Base-by-base conservation (phyloP, 2,888 invertebrate species). In the Macropis europaea region DNA sequence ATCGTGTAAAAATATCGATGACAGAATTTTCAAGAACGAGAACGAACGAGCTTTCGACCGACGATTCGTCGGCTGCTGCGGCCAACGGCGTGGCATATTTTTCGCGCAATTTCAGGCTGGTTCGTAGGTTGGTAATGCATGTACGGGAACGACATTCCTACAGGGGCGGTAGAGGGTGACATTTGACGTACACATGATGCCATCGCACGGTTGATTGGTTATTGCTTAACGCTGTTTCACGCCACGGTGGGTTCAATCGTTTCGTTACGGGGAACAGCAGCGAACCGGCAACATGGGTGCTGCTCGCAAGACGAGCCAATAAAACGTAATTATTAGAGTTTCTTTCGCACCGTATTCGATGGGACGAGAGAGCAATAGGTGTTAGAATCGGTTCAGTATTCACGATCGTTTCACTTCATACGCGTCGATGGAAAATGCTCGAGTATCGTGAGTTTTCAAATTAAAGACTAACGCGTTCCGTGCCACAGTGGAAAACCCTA, bases 151-250 rank as follows among this genome's bases (percentile, higher is more conserved):
- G 42, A 19, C 28, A 53, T 70, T 63, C 24, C 70, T 63, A 15
- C 22, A 22, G 7, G 36, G 38, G 59, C 30, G 32, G 26, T 17
- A 50, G 45, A 36, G 56, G 71, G 36, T 74, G 84, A 82, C 83
- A 78, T 84, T 85, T 83, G 84, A 84, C 81, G 79, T 83, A 76
- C 76, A 77, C 71, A 67, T 81, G 73, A 77, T 73, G 80, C 71
- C 48, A 61, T 76, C 67, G 57, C 76, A 84, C 82, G 78, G 79
- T 61, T 80, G 82, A 87, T 86, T 79, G 85, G 83, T 85, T 83
- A 85, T 84, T 84, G 84, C 84, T 84, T 84, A 83, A 85, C 79
- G 79, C 60, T 73, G 81, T 84, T 86, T 85, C 82, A 81, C 76
- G 82, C 77, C 48, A 62, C 59, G 52, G 42, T 75, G 71, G 69